Base-by-base conservation (phyloP, 2,113 vertebrate genomes). In the Setophaga coronata region DNA sequence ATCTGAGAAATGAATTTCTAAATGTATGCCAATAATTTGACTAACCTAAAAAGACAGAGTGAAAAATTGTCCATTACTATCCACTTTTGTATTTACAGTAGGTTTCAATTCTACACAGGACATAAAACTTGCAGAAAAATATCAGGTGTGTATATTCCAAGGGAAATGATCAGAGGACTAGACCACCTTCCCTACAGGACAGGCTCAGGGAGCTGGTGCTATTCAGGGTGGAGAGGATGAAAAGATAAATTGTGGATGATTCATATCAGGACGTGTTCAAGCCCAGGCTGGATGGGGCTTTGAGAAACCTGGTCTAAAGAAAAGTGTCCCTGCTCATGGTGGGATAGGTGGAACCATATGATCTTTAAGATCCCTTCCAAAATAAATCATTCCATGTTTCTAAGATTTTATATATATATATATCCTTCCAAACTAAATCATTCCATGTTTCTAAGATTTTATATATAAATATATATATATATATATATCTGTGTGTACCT, bases 131-230 rank as follows among this genome's bases (percentile, higher is more conserved):
- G 28, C 15, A 76, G 31, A 76, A 82, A 65, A 58, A 28, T 25
- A 1, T 3, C 19, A 2, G 9, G 1, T 48, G 4, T 33, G 10
- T 47, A 4, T 15, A 6, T 16, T 10, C 1, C 14, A 14, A 62
- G 2, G 3, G 33, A 69, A 9, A 43, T 16, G 4, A 56, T 31
- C 4, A 8, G 3, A 4, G 12, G 3, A 9, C 9, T 43, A 26
- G 10, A 38, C 15, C 8, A 42, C 5, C 5, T 71, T 12, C 4
- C 16, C 16, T n/a, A 0, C 21, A 60, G 21, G 5, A 54, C 18
- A 73, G 10, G 8, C 6, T 71, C n/a, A 73, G n/a, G 20, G 1
- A 40, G 5, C 2, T 33, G 10, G 1, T 11, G 6, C 11, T 34
- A 6, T 25, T 48, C 5, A 58, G 5, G 5, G 7, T 50, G 6